A percentile compares a stretch with the other conserved stretches of the same genome.
Evolutionary conservation across 1,140 invertebrate species (phyloP).

Genomic region (Macrotrachela quadricornifera): DNA sequence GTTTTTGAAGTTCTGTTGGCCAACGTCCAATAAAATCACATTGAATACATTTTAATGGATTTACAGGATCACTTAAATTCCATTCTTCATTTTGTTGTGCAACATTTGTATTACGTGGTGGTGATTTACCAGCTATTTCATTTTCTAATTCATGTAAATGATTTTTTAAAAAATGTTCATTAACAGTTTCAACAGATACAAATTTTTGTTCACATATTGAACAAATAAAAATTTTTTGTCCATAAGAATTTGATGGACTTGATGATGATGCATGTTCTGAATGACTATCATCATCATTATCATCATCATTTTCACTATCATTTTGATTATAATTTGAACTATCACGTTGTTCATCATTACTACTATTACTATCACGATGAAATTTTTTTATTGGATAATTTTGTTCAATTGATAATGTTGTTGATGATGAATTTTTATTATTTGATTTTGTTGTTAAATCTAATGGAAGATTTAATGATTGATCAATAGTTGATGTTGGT

Average conservation of each 20-base stretch:
- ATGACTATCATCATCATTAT: no score
- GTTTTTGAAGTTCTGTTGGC: constrained; percentile 28
- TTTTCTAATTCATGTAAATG: constrained; percentile 9
- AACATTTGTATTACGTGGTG: constrained; percentile 22
- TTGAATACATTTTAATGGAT: constrained; percentile 22
- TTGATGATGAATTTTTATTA: not conserved
- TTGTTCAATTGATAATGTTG: no score
- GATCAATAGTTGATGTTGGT: no score
- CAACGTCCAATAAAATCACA: constrained; percentile 28
- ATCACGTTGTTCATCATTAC: not conserved
- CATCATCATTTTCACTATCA: no score
- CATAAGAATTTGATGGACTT: no score
- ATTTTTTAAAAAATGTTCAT: constrained; percentile 10
- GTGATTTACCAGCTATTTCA: constrained; percentile 5
- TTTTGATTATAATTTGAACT: constrained; percentile 8
- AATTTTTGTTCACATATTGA: constrained; percentile 22
- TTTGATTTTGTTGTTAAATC: not conserved
- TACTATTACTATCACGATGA: not conserved
- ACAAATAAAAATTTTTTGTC: constrained; percentile 18
- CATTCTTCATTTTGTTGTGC: constrained; percentile 21
- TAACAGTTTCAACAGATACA: constrained; percentile 15
- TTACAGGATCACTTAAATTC: constrained; percentile 14
- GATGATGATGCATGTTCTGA: no score
- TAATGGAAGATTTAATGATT: not conserved
- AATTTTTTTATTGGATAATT: no score